These are phyloP conservation scores for Chaetodon trifasciatus DNA, from an alignment of 2,797 vertebrate genomes.

Conservation along the genomic window DNA sequence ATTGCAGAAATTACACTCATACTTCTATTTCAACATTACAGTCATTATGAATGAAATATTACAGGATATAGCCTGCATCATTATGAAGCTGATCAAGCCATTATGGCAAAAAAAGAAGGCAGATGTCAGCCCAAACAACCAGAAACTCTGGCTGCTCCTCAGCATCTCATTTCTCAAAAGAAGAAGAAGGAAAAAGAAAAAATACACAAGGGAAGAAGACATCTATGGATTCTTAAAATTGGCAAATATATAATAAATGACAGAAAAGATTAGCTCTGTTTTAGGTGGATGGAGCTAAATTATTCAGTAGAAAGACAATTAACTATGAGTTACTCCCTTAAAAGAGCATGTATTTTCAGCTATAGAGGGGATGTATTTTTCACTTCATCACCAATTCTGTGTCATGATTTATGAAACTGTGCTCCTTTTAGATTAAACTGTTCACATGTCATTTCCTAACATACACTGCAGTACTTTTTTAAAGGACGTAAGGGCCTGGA, in stretches of 20 bases:
- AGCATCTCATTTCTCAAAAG: background rate
- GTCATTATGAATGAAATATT: constrained; percentile 56
- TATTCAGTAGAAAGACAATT: background rate
- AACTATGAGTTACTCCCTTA: background rate
- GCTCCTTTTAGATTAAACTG: background rate
- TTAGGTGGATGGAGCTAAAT: background rate
- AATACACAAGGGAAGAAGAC: background rate
- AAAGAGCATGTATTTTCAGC: background rate
- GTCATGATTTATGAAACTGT: constrained; percentile 7
- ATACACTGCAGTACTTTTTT: background rate
- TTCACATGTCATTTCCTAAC: background rate
- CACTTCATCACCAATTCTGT: background rate
- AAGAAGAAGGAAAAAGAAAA: background rate
- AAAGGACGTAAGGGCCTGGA: no score
- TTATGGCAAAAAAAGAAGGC: constrained; percentile 13
- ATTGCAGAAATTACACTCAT: constrained; percentile 46
- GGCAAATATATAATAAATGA: background rate
- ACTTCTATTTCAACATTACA: constrained; percentile 38
- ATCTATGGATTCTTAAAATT: background rate
- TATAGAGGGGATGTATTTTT: background rate
- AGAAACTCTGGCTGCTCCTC: constrained; percentile 19
- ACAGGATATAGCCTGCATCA: constrained; percentile 24
- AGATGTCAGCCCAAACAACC: constrained; percentile 21
- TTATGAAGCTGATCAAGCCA: constrained; percentile 36
- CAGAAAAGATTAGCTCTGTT: background rate